These are phyloP conservation scores for Morelia viridis DNA, from an alignment of 2,797 vertebrate genomes.

Conservation along the genomic window DNA sequence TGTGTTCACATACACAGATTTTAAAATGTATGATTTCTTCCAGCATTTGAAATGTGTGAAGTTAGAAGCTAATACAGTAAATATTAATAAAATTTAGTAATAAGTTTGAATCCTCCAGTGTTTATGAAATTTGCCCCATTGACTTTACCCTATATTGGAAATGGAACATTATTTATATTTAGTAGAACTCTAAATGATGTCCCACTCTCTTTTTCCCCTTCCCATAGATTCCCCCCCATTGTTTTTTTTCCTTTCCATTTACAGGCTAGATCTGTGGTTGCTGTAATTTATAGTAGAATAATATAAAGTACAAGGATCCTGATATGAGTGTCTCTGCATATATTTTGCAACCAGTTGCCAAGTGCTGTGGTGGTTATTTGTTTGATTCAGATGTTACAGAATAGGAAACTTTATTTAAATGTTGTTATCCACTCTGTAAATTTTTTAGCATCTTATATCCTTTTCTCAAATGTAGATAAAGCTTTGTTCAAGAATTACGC, in stretches of 20 bases:
- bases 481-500: background rate
- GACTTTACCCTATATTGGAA: background rate
- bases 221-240: background rate
- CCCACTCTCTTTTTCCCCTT: background rate
- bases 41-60: background rate
- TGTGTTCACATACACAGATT: background rate
- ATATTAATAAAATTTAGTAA: background rate
- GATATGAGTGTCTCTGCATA: background rate
- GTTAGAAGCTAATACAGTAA: background rate
- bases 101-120: background rate
- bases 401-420: slow-evolving; percentile 3
- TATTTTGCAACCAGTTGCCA: background rate
- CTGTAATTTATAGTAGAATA: background rate
- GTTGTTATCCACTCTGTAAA: background rate
- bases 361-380: background rate
- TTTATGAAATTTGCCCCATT: background rate
- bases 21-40: background rate
- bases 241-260: background rate
- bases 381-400: background rate
- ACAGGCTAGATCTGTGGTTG: background rate
- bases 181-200: background rate
- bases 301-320: background rate
- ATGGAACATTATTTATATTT: background rate
- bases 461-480: background rate
- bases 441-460: slow-evolving; percentile 26